Base-by-base conservation (phyloP, 2,797 vertebrate genomes). In the Sus cebifrons region DNA sequence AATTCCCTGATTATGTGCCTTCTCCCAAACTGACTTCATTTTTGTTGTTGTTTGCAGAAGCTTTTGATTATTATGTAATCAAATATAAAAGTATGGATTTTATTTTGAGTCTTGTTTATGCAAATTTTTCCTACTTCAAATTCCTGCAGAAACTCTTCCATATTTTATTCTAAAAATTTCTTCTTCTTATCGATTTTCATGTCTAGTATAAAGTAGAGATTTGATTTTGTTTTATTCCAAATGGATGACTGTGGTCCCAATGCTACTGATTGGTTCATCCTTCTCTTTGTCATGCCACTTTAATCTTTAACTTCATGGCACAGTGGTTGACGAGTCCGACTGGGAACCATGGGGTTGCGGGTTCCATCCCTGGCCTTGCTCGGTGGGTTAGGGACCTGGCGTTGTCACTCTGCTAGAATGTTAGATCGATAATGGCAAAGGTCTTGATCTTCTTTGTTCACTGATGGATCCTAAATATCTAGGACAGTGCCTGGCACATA, bases 61-160 rank as follows among this genome's bases (percentile, higher is more conserved):
- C 17, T 81, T 87, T 81, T 81, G 32, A 75, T 68, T 88, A 73
- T 85, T 82, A 52, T 56, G 5, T 87, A 91, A 32, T 65, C 58
- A 96, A 85, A 56, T 40, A 40, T 73, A 81, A 40, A 29, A 62
- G 67, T 73, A 71, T 18, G n/a, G 18, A 91, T 91, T 96, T 96
- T 68, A 75, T 56, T 58, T 84, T 91, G n/a, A 62, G 52, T 86
- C 73, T 83, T 85, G 20, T 60, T 85, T 56, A 89, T 40, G 68
- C 77, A 60, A 77, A 81, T 85, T 10, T 91, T 85, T 71, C 27
- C 27, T 85, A 65, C 7, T 65, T 86, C 71, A 83, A 71, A 12
- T 71, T 92, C 18, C 71, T 29, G 52, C 25, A 36, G 29, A 85
- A 73, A 40, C 21, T 75, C 49, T 89, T 93, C 64, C 56, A 27